Percentiles rank a stretch among this genome's conserved stretches.
These are phyloP conservation scores for Nothoprocta pentlandii DNA, from an alignment of 2,113 vertebrate species.

Conservation along the genomic window DNA sequence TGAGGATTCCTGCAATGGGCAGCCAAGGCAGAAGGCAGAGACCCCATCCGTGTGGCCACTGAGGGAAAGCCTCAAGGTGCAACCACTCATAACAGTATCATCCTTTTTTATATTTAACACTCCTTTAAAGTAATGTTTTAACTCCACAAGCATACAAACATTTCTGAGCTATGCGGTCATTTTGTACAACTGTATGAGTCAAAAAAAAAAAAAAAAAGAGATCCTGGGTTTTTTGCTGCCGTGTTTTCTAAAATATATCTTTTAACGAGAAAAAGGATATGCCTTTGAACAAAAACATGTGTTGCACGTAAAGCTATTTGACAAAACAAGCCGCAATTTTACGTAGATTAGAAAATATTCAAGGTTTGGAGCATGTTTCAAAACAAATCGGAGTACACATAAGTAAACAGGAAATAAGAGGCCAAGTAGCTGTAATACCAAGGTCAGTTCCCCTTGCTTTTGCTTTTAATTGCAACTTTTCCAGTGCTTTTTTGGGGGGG, in stretches of 20 bases:
- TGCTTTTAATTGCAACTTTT: not conserved
- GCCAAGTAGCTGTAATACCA: not conserved
- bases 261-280: not conserved
- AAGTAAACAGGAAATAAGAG: constrained; percentile 53
- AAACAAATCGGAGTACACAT: constrained; percentile 1
- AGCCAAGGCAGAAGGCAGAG: not conserved
- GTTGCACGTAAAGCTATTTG: not conserved
- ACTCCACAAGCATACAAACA: not conserved
- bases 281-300: not conserved
- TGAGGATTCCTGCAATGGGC: not conserved
- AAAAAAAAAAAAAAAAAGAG: not conserved
- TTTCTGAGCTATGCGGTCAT: not conserved
- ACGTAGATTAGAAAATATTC: not conserved
- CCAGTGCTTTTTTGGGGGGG: not conserved
- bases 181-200: not conserved
- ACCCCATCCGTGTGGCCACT: not conserved
- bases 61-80: not conserved
- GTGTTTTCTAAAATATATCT: not conserved
- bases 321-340: not conserved
- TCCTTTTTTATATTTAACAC: not conserved
- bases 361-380: not conserved
- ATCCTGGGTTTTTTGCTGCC: not conserved
- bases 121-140: not conserved
- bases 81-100: not conserved
- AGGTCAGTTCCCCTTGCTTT: not conserved